These are phyloP conservation scores for Rhagologus leucostigma DNA, from an alignment of 2,113 vertebrate genomes.

Conservation along the genomic window DNA sequence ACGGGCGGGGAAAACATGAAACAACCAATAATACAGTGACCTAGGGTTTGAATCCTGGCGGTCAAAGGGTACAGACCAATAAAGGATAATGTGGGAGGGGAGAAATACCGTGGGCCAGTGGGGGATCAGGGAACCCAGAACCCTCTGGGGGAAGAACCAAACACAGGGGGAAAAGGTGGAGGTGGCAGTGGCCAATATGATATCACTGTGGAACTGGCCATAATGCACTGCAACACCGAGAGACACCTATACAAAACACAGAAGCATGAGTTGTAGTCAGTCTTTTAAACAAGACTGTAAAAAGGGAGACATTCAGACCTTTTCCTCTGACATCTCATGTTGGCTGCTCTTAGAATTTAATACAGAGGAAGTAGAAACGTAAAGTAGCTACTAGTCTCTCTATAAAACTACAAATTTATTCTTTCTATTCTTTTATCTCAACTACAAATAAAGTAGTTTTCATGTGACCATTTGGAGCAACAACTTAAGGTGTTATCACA, in stretches of 20 bases:
- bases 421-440: not conserved
- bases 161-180: no score
- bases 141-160: no score
- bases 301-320: not conserved
- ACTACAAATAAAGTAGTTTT: not conserved
- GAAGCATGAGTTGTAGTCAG: not conserved
- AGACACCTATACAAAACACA: not conserved
- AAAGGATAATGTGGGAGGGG: no score
- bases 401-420: not conserved
- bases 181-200: no score
- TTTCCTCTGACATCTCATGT: not conserved
- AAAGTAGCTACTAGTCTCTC: not conserved
- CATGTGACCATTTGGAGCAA: constrained; percentile 13
- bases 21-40: no score
- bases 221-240: no score
- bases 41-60: no score
- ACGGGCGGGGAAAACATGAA: no score
- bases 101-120: no score
- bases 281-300: not conserved
- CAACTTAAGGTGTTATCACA: not conserved
- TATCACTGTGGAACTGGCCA: no score
- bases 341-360: not conserved
- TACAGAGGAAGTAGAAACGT: not conserved
- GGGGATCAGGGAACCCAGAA: no score
- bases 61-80: no score